Evolutionary conservation across 2,113 vertebrate genomes (phyloP).

Genomic region (Synchiropus splendidus): DNA sequence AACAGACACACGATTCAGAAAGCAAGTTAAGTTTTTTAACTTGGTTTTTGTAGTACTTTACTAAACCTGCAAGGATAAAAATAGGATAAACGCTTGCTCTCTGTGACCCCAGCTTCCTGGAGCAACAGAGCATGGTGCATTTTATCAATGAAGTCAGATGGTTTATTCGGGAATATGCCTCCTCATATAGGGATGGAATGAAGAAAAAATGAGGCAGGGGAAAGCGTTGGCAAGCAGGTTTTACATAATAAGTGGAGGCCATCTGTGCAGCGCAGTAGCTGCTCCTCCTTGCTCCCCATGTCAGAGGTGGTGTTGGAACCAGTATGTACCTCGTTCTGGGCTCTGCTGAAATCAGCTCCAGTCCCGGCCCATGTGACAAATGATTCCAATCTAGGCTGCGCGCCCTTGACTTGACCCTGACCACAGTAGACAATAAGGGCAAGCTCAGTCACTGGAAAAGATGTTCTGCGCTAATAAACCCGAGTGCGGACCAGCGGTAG

Average conservation of each 20-base stretch:
- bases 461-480: conserved; percentile 99
- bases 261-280: conserved; percentile 77
- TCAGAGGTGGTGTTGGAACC: conserved; percentile 86
- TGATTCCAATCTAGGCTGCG: conserved; percentile 98
- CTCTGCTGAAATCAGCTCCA: conserved; percentile 94
- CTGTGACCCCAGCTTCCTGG: too few relatives aligned
- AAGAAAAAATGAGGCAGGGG: conserved; percentile 31
- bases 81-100: too few relatives aligned
- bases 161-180: too few relatives aligned
- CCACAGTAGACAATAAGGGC: conserved; percentile 94
- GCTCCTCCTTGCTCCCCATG: conserved; percentile 75
- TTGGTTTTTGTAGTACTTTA: too few relatives aligned
- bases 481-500: conserved; percentile 79
- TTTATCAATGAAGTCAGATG: too few relatives aligned
- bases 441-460: conserved; percentile 97
- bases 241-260: conserved; percentile 68
- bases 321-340: conserved; percentile 77
- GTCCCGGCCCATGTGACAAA: conserved; percentile 96
- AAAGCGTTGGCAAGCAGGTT: conserved; percentile 72
- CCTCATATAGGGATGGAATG: too few relatives aligned
- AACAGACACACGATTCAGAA: too few relatives aligned
- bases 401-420: conserved; percentile 99
- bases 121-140: too few relatives aligned
- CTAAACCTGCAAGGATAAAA: conserved; percentile 66
- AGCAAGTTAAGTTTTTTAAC: too few relatives aligned